Evolutionary conservation across 1,140 invertebrate species (phyloP).

Genomic region (Penaeus indicus): DNA sequence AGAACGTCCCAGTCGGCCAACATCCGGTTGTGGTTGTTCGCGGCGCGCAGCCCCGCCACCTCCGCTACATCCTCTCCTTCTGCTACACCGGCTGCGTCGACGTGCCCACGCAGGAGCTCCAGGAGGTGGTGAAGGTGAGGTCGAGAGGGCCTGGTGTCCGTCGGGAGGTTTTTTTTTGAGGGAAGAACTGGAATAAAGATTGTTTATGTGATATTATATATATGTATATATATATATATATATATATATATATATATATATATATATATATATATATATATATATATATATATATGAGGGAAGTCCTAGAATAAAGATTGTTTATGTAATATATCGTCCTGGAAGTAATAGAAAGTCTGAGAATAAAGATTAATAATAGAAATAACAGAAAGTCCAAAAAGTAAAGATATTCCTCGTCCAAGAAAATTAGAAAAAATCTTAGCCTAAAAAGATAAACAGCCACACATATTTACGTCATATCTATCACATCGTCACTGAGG

Average conservation of each 20-base stretch:
- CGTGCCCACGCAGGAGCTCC: slow-evolving; percentile 31
- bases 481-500: too few relatives aligned
- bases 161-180: neutral
- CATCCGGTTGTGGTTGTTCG: slow-evolving; percentile 58
- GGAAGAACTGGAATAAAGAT: too few relatives aligned
- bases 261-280: neutral
- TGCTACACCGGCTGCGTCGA: slow-evolving; percentile 57
- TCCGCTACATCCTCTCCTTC: slow-evolving; percentile 48
- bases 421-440: too few relatives aligned
- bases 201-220: too few relatives aligned
- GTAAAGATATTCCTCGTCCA: too few relatives aligned
- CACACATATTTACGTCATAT: too few relatives aligned
- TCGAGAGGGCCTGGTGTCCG: neutral
- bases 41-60: slow-evolving; percentile 34
- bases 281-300: neutral
- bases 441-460: too few relatives aligned
- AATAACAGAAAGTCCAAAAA: too few relatives aligned
- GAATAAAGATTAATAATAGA: too few relatives aligned
- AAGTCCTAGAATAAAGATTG: too few relatives aligned
- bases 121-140: slow-evolving; percentile 48
- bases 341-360: too few relatives aligned
- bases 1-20: slow-evolving; percentile 46
- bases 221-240: neutral
- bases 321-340: too few relatives aligned
- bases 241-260: neutral